Evolutionary conservation across 2,888 invertebrate species (phyloP).

Genomic region (Caenorhabditis auriculariae): DNA sequence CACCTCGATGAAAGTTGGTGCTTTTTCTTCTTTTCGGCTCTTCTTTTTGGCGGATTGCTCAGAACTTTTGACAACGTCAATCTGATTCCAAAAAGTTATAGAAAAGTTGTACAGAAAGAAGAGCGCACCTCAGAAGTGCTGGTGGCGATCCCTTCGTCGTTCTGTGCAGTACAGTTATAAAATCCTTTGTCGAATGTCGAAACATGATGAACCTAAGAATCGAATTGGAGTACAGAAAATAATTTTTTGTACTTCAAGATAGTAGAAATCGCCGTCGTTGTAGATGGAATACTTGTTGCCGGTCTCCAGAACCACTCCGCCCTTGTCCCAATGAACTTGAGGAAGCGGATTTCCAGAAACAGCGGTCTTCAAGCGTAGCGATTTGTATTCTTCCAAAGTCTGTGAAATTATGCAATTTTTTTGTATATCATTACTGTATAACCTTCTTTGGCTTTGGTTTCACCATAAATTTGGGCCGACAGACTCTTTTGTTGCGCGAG

Average conservation of each 20-base stretch:
- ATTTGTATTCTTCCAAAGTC: constrained; percentile 59
- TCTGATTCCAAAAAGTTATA: constrained; percentile 10
- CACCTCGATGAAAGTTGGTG: constrained; percentile 57
- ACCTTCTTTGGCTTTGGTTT: constrained; percentile 56
- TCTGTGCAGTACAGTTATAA: constrained; percentile 63
- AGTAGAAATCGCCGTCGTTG: constrained; percentile 64
- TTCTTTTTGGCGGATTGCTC: constrained; percentile 32
- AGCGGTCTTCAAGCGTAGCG: constrained; percentile 60
- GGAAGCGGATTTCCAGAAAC: constrained; percentile 60
- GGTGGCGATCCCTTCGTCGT: constrained; percentile 58
- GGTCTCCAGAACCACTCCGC: constrained; percentile 60
- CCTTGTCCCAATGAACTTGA: constrained; percentile 58
- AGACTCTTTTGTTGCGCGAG: constrained; percentile 44
- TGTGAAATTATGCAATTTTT: constrained; percentile 8
- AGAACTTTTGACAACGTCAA: constrained; percentile 43
- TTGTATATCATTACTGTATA: too few relatives aligned
- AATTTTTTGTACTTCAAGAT: constrained; percentile 59
- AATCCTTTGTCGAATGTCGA: constrained; percentile 55
- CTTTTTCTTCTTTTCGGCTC: constrained; percentile 40
- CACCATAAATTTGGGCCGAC: constrained; percentile 61
- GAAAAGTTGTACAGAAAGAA: background rate
- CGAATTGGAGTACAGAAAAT: constrained; percentile 1
- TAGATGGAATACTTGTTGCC: constrained; percentile 64
- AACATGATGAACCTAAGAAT: constrained; percentile 56
- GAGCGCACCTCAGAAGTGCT: constrained; percentile 54